phyloP scores from a whole-genome alignment of 2,888 invertebrate genomes.

The Aquatica leii region DNA sequence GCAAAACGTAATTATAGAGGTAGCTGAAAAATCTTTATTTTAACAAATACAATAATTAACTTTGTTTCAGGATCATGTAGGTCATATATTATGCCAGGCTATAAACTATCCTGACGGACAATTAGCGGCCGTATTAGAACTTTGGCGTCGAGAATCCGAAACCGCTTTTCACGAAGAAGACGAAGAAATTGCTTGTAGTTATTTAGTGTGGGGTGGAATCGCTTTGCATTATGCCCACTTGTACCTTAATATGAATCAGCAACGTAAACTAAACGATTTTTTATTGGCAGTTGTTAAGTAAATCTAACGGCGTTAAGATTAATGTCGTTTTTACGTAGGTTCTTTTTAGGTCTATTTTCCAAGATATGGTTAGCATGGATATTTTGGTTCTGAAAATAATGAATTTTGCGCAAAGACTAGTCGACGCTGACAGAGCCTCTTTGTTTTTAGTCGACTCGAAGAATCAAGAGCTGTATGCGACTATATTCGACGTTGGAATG shows the following conservation, averaged over 20 bases:
- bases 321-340: neutral
- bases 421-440: slow-evolving; percentile 85
- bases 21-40: slow-evolving; percentile 35
- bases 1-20: slow-evolving; percentile 58
- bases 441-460: slow-evolving; percentile 80
- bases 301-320: slow-evolving; percentile 2
- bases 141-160: slow-evolving; percentile 66
- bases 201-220: slow-evolving; percentile 75
- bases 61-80: slow-evolving; percentile 54
- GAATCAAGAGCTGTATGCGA: slow-evolving; percentile 79
- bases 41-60: neutral
- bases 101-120: slow-evolving; percentile 70
- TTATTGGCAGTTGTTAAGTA: slow-evolving; percentile 82
- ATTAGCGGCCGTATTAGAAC: slow-evolving; percentile 72
- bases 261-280: slow-evolving; percentile 78
- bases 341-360: slow-evolving; percentile 78
- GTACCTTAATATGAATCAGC: slow-evolving; percentile 73
- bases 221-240: slow-evolving; percentile 75
- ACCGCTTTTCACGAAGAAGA: slow-evolving; percentile 71
- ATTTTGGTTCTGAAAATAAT: slow-evolving; percentile 82
- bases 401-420: slow-evolving; percentile 82
- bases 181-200: slow-evolving; percentile 72
- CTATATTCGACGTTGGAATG: slow-evolving; percentile 77
- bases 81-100: slow-evolving; percentile 68
- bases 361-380: slow-evolving; percentile 87